phyloP scores from a whole-genome alignment of 2,113 vertebrate species.

The Trematocara marginatum region DNA sequence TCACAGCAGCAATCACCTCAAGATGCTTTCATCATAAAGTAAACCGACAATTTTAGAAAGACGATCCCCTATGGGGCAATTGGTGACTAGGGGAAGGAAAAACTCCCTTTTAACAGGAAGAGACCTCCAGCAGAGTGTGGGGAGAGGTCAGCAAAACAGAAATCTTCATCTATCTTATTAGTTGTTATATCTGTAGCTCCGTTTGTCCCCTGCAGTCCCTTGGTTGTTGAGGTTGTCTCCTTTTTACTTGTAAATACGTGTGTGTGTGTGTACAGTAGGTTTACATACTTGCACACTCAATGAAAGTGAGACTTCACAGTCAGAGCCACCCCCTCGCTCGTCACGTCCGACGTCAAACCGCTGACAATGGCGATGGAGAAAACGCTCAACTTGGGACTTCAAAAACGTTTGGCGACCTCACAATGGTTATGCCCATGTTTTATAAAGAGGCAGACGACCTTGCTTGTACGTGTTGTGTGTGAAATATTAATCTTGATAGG shows the following conservation, averaged over 20 bases:
- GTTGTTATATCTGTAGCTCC: rapidly evolving
- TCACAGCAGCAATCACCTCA: background rate
- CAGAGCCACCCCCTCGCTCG: background rate
- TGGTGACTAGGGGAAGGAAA: rapidly evolving
- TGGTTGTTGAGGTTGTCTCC: background rate
- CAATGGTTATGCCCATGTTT: background rate
- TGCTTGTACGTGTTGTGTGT: background rate
- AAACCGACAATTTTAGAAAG: background rate
- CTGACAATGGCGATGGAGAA: background rate
- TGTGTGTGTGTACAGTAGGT: background rate
- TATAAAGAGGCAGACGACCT: background rate
- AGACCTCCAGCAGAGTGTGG: background rate
- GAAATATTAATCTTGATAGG: background rate
- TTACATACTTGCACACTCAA: background rate
- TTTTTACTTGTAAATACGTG: background rate
- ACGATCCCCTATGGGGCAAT: rapidly evolving
- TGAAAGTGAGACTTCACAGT: background rate
- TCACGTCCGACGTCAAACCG: rapidly evolving
- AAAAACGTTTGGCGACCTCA: background rate
- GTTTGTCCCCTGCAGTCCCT: background rate
- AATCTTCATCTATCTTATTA: background rate
- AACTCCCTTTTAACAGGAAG: background rate
- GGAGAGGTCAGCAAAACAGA: background rate
- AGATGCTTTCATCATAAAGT: background rate
- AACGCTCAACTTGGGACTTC: background rate